These are phyloP conservation scores for Mystacides longicornis DNA, from an alignment of 2,888 invertebrate species.

Conservation along the genomic window DNA sequence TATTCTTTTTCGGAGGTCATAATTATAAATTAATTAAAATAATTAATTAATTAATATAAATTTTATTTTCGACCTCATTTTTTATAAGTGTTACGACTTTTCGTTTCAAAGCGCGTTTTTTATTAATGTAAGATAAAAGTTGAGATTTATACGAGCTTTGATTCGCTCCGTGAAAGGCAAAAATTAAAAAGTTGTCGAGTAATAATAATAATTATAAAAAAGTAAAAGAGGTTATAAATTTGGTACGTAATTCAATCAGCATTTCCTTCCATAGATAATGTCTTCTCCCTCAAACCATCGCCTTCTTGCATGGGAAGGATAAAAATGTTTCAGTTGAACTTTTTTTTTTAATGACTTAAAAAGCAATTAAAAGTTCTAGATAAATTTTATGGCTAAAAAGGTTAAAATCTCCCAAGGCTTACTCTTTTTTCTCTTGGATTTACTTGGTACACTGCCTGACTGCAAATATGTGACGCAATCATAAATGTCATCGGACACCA, in stretches of 20 bases:
- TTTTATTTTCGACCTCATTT: too few species aligned
- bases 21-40: too few species aligned
- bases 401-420: not conserved
- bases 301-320: constrained; percentile 1
- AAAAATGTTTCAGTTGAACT: constrained; percentile 22
- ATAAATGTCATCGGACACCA: too few species aligned
- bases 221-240: constrained; percentile 1
- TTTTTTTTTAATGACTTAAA: constrained; percentile 26
- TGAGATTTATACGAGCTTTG: not conserved
- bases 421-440: too few species aligned
- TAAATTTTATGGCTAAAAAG: constrained; percentile 16
- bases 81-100: too few species aligned
- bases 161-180: not conserved
- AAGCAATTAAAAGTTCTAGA: constrained; percentile 26
- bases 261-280: constrained; percentile 15
- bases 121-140: too few species aligned
- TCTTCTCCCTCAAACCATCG: constrained; percentile 8
- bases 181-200: not conserved
- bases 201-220: too few species aligned
- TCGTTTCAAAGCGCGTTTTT: too few species aligned
- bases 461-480: too few species aligned
- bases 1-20: too few species aligned
- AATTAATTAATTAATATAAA: too few species aligned
- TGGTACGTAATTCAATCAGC: constrained; percentile 3
- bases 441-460: too few species aligned